Evolutionary conservation across 2,797 vertebrate genomes (phyloP), one percentile per base, ranked within the genome.

Genomic region (Sebastes minor): DNA sequence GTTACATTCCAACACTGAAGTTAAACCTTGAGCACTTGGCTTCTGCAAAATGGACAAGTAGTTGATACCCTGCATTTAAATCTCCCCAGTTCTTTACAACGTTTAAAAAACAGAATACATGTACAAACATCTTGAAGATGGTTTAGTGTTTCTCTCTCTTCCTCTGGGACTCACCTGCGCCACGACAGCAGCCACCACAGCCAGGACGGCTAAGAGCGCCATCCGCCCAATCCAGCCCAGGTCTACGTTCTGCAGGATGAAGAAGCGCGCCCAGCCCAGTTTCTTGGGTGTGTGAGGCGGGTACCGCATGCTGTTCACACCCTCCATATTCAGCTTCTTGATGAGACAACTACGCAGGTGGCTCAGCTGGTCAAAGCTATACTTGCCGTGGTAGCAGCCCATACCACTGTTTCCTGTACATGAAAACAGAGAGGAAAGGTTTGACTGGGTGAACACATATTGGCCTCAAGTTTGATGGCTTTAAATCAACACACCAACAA

Each of bases 401-500:
- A 98, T 98, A 12, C 98, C 98, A 0, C 98, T 99, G 94, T 97
- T 90, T 8, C 98, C 98, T 98, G 93, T 1, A 32, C 67, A 49
- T 27, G 52, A 83, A 6, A 57, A 78, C 9, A 80, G 6, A 63
- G 16, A 4, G 13, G 52, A 25, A 46, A 23, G 4, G 35, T 56
- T 52, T 27, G 20, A 68, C 23, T 46, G 1, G 10, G 8, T 52
- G 5, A 22, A 25, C 28, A 32, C 5, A 74, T 12, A n/a, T n/a
- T 55, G 32, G 32, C n/a, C 2, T 70, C 5, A 13, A 2, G 6
- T 22, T 57, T 46, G 12, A 64, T 42, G 8, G 1, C 8, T 13
- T 59, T 8, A 28, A 66, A 64, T 20, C n/a, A 35, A 35, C 35
- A 35, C 35, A 35, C 35, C 35, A 35, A 35, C 35, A 35, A 35